Evolutionary conservation across 2,797 vertebrate genomes (phyloP).

Genomic region (Trachurus trachurus): DNA sequence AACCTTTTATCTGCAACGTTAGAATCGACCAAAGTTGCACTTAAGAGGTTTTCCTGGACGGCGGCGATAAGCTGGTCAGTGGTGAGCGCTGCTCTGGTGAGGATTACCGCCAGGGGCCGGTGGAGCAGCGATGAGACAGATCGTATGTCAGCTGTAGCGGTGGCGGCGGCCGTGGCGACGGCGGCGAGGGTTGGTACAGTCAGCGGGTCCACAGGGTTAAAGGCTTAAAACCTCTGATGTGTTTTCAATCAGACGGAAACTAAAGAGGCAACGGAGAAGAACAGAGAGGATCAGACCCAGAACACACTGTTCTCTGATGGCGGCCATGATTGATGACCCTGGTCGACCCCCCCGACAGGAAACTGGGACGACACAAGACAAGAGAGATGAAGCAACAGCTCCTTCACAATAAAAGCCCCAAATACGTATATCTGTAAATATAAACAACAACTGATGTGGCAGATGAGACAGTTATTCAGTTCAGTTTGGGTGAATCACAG

Average conservation of each 20-base stretch:
- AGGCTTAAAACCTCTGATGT: conserved; percentile 49
- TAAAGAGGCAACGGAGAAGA: conserved; percentile 45
- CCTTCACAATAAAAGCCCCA: neutral
- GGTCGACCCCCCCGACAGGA: conserved; percentile 4
- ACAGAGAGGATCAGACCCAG: conserved; percentile 10
- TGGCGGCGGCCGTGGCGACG: too few species aligned
- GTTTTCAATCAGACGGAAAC: conserved; percentile 57
- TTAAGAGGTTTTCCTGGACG: conserved; percentile 18
- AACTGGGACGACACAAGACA: neutral
- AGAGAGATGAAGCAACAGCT: neutral
- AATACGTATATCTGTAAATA: too few species aligned
- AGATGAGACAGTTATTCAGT: too few species aligned
- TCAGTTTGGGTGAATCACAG: too few species aligned
- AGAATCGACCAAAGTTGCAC: conserved; percentile 6
- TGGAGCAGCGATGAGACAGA: conserved; percentile 13
- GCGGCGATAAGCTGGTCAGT: conserved; percentile 27
- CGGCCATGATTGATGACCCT: conserved; percentile 9
- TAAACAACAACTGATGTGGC: too few species aligned
- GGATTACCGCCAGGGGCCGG: conserved; percentile 45
- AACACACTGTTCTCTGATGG: conserved; percentile 25
- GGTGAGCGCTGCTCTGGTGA: neutral
- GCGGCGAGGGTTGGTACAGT: too few species aligned
- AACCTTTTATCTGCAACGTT: conserved; percentile 28
- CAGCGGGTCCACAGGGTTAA: conserved; percentile 41
- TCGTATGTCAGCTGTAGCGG: conserved; percentile 21